Evolutionary conservation across 2,888 invertebrate genomes (phyloP), one percentile per base, ranked within the genome.

Genomic region (Patella ulyssiponensis): DNA sequence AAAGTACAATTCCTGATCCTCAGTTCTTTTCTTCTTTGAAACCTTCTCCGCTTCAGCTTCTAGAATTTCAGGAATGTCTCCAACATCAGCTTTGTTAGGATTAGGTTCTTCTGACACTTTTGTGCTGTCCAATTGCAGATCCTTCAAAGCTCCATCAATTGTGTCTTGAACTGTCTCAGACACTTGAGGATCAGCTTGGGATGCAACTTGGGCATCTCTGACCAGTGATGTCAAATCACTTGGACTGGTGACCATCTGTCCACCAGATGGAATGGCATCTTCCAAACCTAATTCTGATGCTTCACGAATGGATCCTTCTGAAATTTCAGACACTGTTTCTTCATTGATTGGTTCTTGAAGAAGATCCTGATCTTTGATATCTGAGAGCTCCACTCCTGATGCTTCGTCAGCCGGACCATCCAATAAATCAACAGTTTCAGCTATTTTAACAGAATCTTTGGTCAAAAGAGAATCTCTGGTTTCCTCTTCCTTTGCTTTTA

Each of bases 401-500:
- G 58, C 12, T 27, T 64, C 53, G 3, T 70, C 23, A 17, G 17
- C 71, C 2, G 54, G 44, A 44, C 71, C 71, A n/a, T 23, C 53
- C 33, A 58, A 73, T 56, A 54, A 27, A 27, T 73, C 58, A n/a
- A 58, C 73, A 23, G 54, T 27, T 27, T 73, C 73, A 11, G 51
- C 51, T 17, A 33, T n/a, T 27, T 70, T 56, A 23, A 69, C 15
- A 15, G 72, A 58, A 5, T 58, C 15, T 17, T 56, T 71, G 56
- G 51, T 44, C 76, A 44, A 2, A 14, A 20, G 17, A 54, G 76
- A 58, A 3, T 51, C 54, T 11, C 71, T 71, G 56, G 71, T 58
- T 27, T 76, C 58, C 14, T 72, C n/a, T 56, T 71, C 71, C 51
- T 71, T 76, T 56, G 54, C 71, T 44, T 76, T 71, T 9, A 64